Base-by-base conservation (phyloP, 2,113 vertebrate species). In the Rhea pennata region DNA sequence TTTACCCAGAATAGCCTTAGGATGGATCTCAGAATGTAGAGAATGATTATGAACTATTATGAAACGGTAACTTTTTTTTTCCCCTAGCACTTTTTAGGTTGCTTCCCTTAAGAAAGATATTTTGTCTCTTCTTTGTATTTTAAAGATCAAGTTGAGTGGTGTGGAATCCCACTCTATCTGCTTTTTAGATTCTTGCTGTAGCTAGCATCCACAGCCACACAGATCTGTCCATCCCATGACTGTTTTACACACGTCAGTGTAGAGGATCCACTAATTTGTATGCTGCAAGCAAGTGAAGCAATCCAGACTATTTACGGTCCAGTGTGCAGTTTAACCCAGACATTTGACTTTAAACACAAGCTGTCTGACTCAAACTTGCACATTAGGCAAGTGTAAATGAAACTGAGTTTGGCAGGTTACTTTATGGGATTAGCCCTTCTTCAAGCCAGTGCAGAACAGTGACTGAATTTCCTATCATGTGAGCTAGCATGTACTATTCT, bases 401-500 rank as follows among this genome's bases (percentile, higher is more conserved):
- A 81, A 53, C 15, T 50, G n/a, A 69, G 14, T 82, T 72, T 59
- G 40, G 8, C n/a, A 61, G 40, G 71, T 78, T 78, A 3, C 19
- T 61, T 73, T 5, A 19, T 69, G 62, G 56, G 9, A n/a, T 53
- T 70, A 26, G 59, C 8, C 21, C 9, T 61, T 42, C 36, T 76
- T 15, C 54, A 8, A 6, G 20, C 10, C 42, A 8, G 1, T 44
- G 29, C 24, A 65, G n/a, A 61, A 26, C 48, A 39, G 17, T 72
- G 48, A 72, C 48, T 48, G 59, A 64, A 79, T 56, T 72, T 76
- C 12, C 4, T 22, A 20, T 8, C 10, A n/a, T 19, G 4, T 40
- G 7, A 82, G 22, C 24, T 53, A 64, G 16, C 0, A 0, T 16
- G 14, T 10, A 54, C 1, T 13, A n/a, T n/a, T 82, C 36, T 2